phyloP scores from a whole-genome alignment of 2,797 vertebrate species.

The Cyprinella venusta region DNA sequence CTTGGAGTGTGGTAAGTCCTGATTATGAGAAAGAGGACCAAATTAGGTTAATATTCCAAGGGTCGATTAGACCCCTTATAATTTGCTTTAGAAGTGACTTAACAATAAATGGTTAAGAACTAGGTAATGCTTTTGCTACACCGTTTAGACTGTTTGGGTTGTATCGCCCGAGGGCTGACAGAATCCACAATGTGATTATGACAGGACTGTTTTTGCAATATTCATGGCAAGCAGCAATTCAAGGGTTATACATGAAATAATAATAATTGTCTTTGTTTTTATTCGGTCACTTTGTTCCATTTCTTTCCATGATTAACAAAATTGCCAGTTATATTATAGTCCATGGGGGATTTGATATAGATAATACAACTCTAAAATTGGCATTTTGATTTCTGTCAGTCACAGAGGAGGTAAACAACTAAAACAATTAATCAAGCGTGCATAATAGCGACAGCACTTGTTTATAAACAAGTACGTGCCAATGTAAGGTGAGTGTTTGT shows the following conservation, averaged over 20 bases:
- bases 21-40: conserved; percentile 39
- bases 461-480: not conserved
- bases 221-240: not conserved
- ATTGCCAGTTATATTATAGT: not conserved
- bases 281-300: not conserved
- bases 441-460: not conserved
- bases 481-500: not conserved
- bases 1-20: conserved; percentile 96
- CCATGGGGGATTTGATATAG: conserved; percentile 23
- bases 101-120: not conserved
- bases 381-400: conserved; percentile 13
- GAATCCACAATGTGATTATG: not conserved
- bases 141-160: not conserved
- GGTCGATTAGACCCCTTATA: not conserved
- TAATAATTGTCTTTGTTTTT: not conserved
- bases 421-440: conserved; percentile 23
- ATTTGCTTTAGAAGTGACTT: not conserved
- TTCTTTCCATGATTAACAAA: not conserved
- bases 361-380: conserved; percentile 37
- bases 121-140: not conserved
- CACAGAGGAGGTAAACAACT: not conserved
- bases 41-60: not conserved
- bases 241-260: not conserved
- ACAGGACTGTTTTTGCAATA: not conserved
- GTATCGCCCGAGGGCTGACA: no score